These are phyloP conservation scores for Rotaria socialis DNA, from an alignment of 2,888 invertebrate species.

Conservation along the genomic window DNA sequence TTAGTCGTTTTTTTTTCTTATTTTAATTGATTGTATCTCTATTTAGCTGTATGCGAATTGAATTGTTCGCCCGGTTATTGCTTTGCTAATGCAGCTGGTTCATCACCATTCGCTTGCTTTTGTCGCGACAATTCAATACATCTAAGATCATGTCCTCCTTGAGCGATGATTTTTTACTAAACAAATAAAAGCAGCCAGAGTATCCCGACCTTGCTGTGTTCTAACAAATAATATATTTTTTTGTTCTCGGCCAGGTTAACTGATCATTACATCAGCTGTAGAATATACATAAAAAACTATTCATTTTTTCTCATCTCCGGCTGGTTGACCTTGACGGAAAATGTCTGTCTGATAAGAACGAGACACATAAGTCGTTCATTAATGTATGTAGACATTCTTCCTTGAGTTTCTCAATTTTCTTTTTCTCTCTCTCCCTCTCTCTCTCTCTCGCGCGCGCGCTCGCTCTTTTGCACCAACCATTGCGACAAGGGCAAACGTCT, in stretches of 20 bases:
- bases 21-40: not conserved
- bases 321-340: not conserved
- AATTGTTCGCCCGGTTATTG: slow-evolving; percentile 22
- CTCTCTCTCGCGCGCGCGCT: no score
- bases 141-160: not conserved
- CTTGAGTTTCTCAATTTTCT: not conserved
- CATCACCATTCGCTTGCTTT: not conserved
- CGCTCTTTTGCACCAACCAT: not conserved
- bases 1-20: not conserved
- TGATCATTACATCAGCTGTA: not conserved
- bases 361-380: not conserved
- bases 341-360: slow-evolving; percentile 10
- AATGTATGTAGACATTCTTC: not conserved
- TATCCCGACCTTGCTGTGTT: not conserved
- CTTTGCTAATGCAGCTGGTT: slow-evolving; percentile 15
- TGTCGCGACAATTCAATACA: slow-evolving; percentile 1
- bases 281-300: not conserved
- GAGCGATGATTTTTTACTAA: not conserved
- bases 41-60: not conserved
- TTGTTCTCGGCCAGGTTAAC: not conserved
- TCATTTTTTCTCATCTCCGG: not conserved
- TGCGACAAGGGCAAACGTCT: slow-evolving; percentile 17
- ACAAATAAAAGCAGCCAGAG: not conserved
- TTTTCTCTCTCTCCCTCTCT: not conserved
- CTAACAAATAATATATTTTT: not conserved